phyloP scores from a whole-genome alignment of 1,140 invertebrate species.

The Rhopalosiphum maidis region DNA sequence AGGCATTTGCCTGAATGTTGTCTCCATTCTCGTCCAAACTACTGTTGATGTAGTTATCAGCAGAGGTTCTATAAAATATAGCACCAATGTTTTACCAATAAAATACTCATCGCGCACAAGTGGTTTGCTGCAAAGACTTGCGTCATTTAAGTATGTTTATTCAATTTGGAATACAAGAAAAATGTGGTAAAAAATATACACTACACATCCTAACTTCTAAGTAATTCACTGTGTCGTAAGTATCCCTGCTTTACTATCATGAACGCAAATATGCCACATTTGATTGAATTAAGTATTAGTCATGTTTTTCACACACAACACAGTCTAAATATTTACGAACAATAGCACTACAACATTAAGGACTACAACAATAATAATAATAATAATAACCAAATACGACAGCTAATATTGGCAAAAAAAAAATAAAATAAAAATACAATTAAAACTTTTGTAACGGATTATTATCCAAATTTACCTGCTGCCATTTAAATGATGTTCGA shows the following conservation, averaged over 20 bases:
- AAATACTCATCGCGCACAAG: neutral
- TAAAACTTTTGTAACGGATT: neutral
- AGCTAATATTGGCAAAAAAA: neutral
- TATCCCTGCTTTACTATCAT: neutral
- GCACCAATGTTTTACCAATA: constrained; percentile 15
- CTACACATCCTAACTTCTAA: neutral
- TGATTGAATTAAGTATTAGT: neutral
- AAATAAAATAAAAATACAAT: neutral
- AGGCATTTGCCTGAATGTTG: constrained; percentile 49
- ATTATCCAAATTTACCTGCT: neutral
- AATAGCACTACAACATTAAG: neutral
- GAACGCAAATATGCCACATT: neutral
- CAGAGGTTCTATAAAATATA: constrained; percentile 14
- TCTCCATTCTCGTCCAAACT: constrained; percentile 32
- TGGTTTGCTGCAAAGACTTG: neutral
- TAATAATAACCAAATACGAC: neutral
- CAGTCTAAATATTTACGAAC: neutral
- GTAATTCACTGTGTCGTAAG: neutral
- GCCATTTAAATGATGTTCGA: constrained; percentile 48
- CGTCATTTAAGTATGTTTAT: neutral
- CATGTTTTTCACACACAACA: neutral
- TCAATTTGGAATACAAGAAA: neutral
- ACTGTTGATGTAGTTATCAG: neutral
- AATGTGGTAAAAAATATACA: neutral
- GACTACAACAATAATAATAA: neutral